Evolutionary conservation across 2,113 vertebrate genomes (phyloP), one percentile per base, ranked within the genome.

Genomic region (Syngnathus scovelli): DNA sequence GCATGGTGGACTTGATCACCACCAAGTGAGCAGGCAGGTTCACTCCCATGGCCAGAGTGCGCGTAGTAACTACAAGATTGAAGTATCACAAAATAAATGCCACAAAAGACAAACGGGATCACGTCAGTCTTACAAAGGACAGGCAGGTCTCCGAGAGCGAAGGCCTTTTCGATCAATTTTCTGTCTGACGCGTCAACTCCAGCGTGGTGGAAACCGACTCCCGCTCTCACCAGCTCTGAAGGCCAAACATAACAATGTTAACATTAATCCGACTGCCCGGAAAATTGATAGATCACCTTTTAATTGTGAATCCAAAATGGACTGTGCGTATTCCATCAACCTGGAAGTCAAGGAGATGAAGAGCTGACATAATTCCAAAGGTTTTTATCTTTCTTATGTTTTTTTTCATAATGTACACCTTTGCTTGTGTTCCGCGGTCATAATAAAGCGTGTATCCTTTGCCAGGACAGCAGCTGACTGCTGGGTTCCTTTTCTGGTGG

Each of bases 21-120:
- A 99, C 96, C 70, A 99, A 89, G 82, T 99, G 97, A 87, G 96
- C 96, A 43, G 97, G 97, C 16, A 99, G 90, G 85, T 99, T 99
- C 82, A 99, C 94, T 73, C 97, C 97, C 94, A 99, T 94, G 61
- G 97, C 94, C 81, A 99, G 91, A 48, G 96, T 99, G 87, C 95
- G 95, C 44, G 96, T 99, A 67, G 96, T 98, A 90, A 98, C 97
- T 99, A 83, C n/a, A 80, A 75, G 4, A 82, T 72, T 4, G 82
- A 39, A n/a, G 19, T 12, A 52, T 52, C 49, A 21, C 19, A 18
- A 18, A 66, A 55, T 7, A 7, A 36, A 58, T 58, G 55, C 13
- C 7, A 21, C 21, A 70, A 64, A n/a, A 49, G 16, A 46, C 64
- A 68, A 33, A 43, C 7, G 18, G 9, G 23, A 62, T 74, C n/a